phyloP scores from a whole-genome alignment of 2,113 vertebrate genomes.

The Notarius quadriscutis region DNA sequence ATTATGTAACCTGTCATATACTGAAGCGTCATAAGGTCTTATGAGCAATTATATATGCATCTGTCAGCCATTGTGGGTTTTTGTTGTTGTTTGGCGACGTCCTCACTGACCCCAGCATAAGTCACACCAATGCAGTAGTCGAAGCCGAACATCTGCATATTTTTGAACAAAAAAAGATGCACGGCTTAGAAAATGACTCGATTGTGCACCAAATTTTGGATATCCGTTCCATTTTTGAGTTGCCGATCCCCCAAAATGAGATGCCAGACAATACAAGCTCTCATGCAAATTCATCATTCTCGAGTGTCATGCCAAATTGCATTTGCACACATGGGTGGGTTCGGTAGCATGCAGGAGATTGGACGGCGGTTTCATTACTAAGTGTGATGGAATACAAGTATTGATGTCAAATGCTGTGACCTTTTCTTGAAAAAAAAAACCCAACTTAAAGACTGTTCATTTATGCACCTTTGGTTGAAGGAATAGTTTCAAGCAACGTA shows the following conservation, averaged over 20 bases:
- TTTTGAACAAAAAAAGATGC: background rate
- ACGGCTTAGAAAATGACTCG: background rate
- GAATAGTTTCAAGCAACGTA: background rate
- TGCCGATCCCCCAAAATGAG: background rate
- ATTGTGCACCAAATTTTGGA: background rate
- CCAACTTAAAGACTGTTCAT: background rate
- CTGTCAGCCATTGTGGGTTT: background rate
- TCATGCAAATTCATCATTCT: constrained; percentile 30
- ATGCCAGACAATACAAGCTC: constrained; percentile 2
- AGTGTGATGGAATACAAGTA: constrained; percentile 42
- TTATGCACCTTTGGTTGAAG: background rate
- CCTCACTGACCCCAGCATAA: background rate
- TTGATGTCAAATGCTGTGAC: constrained; percentile 27
- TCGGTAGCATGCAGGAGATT: constrained; percentile 21
- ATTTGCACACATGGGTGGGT: constrained; percentile 47
- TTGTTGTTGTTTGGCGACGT: background rate
- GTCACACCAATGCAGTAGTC: background rate
- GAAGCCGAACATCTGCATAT: background rate
- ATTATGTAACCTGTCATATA: background rate
- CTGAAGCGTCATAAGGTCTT: background rate
- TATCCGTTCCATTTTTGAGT: too few species aligned
- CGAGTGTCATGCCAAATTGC: constrained; percentile 37
- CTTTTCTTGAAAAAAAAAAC: constrained; percentile 2
- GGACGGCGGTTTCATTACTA: constrained; percentile 29
- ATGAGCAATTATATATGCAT: background rate